Evolutionary conservation across 2,113 vertebrate genomes (phyloP), one percentile per base, ranked within the genome.

Genomic region (Ceratotherium simum): DNA sequence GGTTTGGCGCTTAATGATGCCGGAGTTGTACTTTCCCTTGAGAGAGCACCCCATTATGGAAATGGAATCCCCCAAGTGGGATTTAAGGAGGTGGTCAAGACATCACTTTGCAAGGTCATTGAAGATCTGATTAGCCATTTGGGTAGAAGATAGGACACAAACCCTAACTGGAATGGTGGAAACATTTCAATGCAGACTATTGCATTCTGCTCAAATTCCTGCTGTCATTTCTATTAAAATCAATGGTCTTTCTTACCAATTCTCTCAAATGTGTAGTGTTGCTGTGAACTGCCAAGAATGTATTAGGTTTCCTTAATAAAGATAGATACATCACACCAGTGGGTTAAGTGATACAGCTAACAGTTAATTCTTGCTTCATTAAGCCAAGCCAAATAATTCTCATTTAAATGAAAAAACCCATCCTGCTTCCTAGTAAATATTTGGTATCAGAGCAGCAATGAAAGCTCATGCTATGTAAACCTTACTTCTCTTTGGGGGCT

Each of bases 331-430:
- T 92, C 97, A 76, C 96, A 96, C 96, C 96, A 96, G 97, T 97
- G 86, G 85, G 96, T 65, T 97, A 96, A 98, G 83, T 90, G 75
- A 92, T 84, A 95, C 27, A 67, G 75, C 51, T 33, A 92, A 92
- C 91, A 96, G 92, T 96, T 98, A 97, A 97, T 96, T 95, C 90
- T 92, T 97, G 95, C 92, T 97, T 97, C 96, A 95, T 96, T 97
- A 97, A 97, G 94, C 33, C 90, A 97, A 97, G 90, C 79, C 93
- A 96, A 97, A 94, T 97, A 58, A 97, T 94, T 95, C 93, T 94
- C 86, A 78, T 94, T 97, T 92, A 96, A 98, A 97, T 92, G 76
- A 87, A 97, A 65, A 94, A 93, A 70, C 39, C 76, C 73, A 96
- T 78, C 51, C 75, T 94, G 90, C 23, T 97, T 97, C 78, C 80